A percentile compares a stretch with the other conserved stretches of the same genome.
phyloP scores from a whole-genome alignment of 2,888 invertebrate species.

The Gryllus longicercus region DNA sequence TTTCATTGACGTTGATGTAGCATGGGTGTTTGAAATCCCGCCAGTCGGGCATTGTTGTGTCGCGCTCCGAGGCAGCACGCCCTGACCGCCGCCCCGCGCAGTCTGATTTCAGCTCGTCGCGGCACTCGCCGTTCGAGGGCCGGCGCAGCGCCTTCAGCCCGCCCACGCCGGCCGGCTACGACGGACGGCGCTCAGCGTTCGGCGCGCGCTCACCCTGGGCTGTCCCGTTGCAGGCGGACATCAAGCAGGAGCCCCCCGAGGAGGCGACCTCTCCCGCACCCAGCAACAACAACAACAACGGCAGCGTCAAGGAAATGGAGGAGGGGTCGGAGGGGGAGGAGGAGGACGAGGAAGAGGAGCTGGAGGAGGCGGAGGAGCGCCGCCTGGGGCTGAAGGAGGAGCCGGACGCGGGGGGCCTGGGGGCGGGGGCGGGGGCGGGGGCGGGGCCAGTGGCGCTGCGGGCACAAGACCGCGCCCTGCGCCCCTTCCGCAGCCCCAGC shows the following conservation, averaged over 20 bases:
- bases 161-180: not conserved
- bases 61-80: not conserved
- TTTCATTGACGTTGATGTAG: no score
- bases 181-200: not conserved
- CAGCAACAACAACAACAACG: conserved; percentile 42
- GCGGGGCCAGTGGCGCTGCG: conserved; percentile 35
- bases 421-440: conserved; percentile 55
- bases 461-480: not conserved
- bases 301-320: conserved; percentile 53
- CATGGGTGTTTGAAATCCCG: no score
- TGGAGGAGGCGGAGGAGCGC: conserved; percentile 33
- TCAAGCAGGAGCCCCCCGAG: conserved; percentile 56
- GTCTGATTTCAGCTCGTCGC: not conserved
- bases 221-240: conserved; percentile 55
- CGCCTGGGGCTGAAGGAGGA: conserved; percentile 40
- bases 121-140: not conserved
- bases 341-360: conserved; percentile 48
- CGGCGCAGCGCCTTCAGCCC: conserved; percentile 7
- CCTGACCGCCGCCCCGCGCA: not conserved
- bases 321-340: conserved; percentile 56
- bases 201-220: conserved; percentile 43
- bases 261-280: conserved; percentile 45
- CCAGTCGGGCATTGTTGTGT: no score
- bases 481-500: conserved; percentile 40
- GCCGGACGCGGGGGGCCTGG: conserved; percentile 52